Evolutionary conservation across 2,797 vertebrate species (phyloP).

Genomic region (Acanthurus leucopareius): DNA sequence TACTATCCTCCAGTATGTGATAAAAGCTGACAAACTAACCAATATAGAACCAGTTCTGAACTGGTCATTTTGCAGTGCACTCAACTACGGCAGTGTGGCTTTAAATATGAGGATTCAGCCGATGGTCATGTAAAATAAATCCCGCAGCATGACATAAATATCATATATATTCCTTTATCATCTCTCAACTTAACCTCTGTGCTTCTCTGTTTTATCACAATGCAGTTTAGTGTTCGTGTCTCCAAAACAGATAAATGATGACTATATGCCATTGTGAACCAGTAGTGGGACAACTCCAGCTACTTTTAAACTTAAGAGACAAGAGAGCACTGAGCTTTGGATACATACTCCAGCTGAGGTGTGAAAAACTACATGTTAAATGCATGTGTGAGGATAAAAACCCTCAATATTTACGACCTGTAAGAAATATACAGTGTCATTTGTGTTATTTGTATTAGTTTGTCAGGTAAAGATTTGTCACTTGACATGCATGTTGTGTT

Average conservation of each 20-base stretch:
- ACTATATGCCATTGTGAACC: neutral
- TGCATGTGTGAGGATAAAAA: neutral
- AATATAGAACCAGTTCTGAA: neutral
- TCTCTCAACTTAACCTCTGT: neutral
- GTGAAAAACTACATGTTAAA: neutral
- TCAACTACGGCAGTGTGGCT: constrained; percentile 8
- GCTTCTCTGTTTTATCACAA: neutral
- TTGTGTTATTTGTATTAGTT: neutral
- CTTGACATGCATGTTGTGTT: too few species aligned
- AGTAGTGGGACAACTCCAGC: neutral
- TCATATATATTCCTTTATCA: neutral
- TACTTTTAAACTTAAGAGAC: neutral
- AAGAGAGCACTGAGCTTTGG: neutral
- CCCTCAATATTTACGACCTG: neutral
- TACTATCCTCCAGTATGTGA: constrained; percentile 1
- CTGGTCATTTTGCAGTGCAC: constrained; percentile 18
- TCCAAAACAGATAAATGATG: neutral
- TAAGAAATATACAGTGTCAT: neutral
- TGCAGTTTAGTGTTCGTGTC: neutral
- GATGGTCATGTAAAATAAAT: neutral
- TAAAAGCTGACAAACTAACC: neutral
- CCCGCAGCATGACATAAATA: neutral
- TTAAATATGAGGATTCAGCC: neutral
- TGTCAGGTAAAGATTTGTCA: too few species aligned
- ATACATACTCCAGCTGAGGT: neutral